Evolutionary conservation across 2,113 vertebrate species (phyloP), one percentile per base, ranked within the genome.

Genomic region (Cynoglossus semilaevis): DNA sequence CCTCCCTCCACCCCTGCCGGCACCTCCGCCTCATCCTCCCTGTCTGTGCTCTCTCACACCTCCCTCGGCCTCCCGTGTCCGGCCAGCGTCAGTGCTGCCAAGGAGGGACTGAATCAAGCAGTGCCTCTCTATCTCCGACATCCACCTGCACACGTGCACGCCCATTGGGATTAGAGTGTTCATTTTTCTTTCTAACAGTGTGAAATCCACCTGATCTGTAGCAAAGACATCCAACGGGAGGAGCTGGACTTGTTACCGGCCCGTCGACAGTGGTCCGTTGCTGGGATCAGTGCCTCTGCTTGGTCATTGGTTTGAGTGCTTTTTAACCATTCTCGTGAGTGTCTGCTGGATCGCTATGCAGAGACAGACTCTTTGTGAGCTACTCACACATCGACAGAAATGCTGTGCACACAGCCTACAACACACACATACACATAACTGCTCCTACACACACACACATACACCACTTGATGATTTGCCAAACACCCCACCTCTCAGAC

Each of bases 401-500:
- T 16, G 57, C 58, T 54, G 67, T 42, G 38, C 72, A 82, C 74
- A 72, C 64, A 71, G 67, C 59, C 29, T 42, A 51, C 48, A 62
- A 44, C 67, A 61, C 37, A 51, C 37, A 67, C 34, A 13, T 47
- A 53, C 45, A 52, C 58, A 53, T 22, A 59, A 40, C 65, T 43
- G 57, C 62, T 59, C 67, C 53, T 65, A 22, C 15, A 45, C 48
- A 53, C 51, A 53, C 42, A 51, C 58, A 52, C 43, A 51, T 70
- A 71, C 16, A 16, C 51, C 64, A 59, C 48, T 22, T 46, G 62
- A 40, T 86, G 84, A 78, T 93, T 95, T 93, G 93, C 94, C 94
- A 95, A 93, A 94, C 88, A 91, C 89, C 92, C 91, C 90, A 90
- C 76, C 70, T 87, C 68, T 72, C 91, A 82, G 88, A 83, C 85